Evolutionary conservation across 2,797 vertebrate genomes (phyloP).

Genomic region (Sardinella longiceps): DNA sequence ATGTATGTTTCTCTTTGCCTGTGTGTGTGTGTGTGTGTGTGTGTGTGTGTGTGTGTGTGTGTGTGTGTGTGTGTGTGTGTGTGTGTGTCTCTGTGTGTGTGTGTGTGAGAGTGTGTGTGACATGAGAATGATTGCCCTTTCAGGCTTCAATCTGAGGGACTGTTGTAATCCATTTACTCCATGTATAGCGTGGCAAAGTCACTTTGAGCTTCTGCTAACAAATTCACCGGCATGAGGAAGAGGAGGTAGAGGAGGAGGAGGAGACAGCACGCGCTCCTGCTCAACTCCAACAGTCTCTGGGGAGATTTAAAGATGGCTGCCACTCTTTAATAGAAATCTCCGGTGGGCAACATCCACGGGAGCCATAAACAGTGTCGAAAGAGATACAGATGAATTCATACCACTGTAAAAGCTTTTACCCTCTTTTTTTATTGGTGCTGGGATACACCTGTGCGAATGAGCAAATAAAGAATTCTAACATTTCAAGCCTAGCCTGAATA

Average conservation of each 20-base stretch:
- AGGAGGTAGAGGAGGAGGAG: slow-evolving; percentile 28
- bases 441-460: background rate
- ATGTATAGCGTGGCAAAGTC: slow-evolving; percentile 31
- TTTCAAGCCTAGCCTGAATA: background rate
- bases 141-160: slow-evolving; percentile 29
- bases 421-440: background rate
- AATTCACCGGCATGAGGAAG: slow-evolving; percentile 35
- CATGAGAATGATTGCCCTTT: slow-evolving; percentile 39
- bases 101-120: slow-evolving; percentile 30
- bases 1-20: background rate
- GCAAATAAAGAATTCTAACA: background rate
- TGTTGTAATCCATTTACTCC: slow-evolving; percentile 45
- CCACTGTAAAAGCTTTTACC: background rate
- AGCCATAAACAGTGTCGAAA: background rate
- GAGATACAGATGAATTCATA: background rate
- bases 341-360: background rate
- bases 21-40: background rate
- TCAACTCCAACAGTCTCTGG: slow-evolving; percentile 22
- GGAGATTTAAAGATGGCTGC: slow-evolving; percentile 39
- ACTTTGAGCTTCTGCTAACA: slow-evolving; percentile 37
- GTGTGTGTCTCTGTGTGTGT: background rate
- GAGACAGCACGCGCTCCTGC: slow-evolving; percentile 22
- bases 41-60: slow-evolving; percentile 11
- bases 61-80: slow-evolving; percentile 5
- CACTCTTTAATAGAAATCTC: background rate